Evolutionary conservation across 2,888 invertebrate species (phyloP).

Genomic region (Palloptera scutellata): DNA sequence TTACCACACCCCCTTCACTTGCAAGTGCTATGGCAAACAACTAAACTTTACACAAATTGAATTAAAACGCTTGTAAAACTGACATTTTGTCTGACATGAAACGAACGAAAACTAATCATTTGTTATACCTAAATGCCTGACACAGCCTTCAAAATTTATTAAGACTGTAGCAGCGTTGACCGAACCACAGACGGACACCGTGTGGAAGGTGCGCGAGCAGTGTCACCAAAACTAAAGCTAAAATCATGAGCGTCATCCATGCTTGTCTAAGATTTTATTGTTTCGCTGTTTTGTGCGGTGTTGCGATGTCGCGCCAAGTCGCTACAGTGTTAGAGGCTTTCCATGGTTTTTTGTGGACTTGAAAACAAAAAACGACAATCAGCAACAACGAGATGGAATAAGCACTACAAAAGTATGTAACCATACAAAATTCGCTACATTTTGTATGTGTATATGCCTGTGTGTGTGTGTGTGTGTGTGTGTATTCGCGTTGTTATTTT

Average conservation of each 20-base stretch:
- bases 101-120: conserved; percentile 50
- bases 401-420: not conserved
- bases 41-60: conserved; percentile 44
- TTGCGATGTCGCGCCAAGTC: conserved; percentile 17
- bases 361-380: conserved; percentile 5
- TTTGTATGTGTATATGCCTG: conserved; percentile 10
- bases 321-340: conserved; percentile 16
- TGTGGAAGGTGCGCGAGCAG: conserved; percentile 21
- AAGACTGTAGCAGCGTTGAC: conserved; percentile 36
- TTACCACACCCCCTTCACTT: too few species aligned
- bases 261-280: conserved; percentile 28
- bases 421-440: too few species aligned
- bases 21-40: too few species aligned
- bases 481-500: not conserved
- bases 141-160: conserved; percentile 36
- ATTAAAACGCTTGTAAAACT: conserved; percentile 51
- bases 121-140: conserved; percentile 39
- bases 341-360: not conserved
- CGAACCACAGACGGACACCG: conserved; percentile 28
- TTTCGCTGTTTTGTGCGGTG: conserved; percentile 16
- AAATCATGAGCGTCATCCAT: conserved; percentile 1
- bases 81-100: conserved; percentile 57
- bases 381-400: not conserved
- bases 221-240: conserved; percentile 23
- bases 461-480: not conserved